phyloP scores from a whole-genome alignment of 2,888 invertebrate genomes.

The Pachliopta kotzebuea region DNA sequence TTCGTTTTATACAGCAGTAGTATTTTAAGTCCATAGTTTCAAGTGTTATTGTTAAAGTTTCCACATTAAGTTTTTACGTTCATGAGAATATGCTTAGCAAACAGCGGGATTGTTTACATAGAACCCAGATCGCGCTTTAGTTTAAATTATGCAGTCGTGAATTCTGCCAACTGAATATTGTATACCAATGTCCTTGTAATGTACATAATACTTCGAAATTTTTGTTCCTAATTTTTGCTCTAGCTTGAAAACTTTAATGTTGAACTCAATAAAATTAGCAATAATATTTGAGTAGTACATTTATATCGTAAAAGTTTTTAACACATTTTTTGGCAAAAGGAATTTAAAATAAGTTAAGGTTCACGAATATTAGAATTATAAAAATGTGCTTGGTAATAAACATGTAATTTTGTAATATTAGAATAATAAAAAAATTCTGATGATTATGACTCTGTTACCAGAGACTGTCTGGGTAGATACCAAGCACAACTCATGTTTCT shows the following conservation, averaged over 20 bases:
- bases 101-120: constrained; percentile 71
- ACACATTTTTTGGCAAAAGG: neutral
- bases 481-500: no score
- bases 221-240: constrained; percentile 38
- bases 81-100: constrained; percentile 65
- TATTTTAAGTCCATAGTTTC: constrained; percentile 47
- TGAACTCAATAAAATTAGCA: constrained; percentile 17
- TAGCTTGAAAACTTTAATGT: constrained; percentile 36
- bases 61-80: constrained; percentile 71
- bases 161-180: constrained; percentile 59
- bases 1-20: constrained; percentile 44
- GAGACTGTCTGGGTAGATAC: no score
- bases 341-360: no score
- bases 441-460: no score
- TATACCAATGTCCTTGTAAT: constrained; percentile 38
- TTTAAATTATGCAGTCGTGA: constrained; percentile 66
- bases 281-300: constrained; percentile 23
- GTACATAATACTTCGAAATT: constrained; percentile 34
- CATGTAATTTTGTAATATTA: no score
- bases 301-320: constrained; percentile 13
- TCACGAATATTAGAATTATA: neutral
- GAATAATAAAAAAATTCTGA: no score
- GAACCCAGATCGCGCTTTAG: constrained; percentile 69
- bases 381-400: no score
- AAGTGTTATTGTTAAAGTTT: constrained; percentile 66